Evolutionary conservation across 2,888 invertebrate species (phyloP).

Genomic region (Drosophila kanekoi): DNA sequence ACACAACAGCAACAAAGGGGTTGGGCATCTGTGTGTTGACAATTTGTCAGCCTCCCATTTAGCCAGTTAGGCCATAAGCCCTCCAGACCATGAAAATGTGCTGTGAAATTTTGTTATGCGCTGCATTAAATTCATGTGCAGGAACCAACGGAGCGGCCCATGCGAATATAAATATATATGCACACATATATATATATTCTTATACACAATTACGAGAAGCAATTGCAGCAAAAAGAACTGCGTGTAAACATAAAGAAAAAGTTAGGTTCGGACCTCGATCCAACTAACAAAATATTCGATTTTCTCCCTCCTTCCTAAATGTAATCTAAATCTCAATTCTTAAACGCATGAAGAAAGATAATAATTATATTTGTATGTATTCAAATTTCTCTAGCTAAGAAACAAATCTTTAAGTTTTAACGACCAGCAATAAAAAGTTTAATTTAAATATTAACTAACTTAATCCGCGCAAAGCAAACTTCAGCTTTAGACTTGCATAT

Average conservation of each 20-base stretch:
- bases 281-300: too few relatives aligned
- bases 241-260: neutral
- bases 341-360: too few relatives aligned
- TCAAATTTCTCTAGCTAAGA: too few relatives aligned
- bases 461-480: too few relatives aligned
- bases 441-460: too few relatives aligned
- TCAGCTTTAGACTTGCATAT: neutral
- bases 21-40: constrained; percentile 44
- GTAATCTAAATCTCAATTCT: too few relatives aligned
- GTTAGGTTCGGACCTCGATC: too few relatives aligned
- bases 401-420: too few relatives aligned
- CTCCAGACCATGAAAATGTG: constrained; percentile 67
- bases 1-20: constrained; percentile 26
- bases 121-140: constrained; percentile 76
- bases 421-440: too few relatives aligned
- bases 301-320: too few relatives aligned
- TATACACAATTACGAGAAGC: constrained; percentile 13
- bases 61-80: constrained; percentile 71
- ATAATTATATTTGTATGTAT: too few relatives aligned
- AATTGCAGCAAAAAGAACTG: neutral
- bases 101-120: constrained; percentile 77
- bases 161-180: neutral
- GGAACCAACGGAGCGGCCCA: constrained; percentile 22
- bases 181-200: constrained; percentile 9
- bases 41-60: constrained; percentile 80